A percentile compares a stretch with the other conserved stretches of the same genome.
These are phyloP conservation scores for Drosophila maculinotata DNA, from an alignment of 2,888 invertebrate genomes.

Conservation along the genomic window DNA sequence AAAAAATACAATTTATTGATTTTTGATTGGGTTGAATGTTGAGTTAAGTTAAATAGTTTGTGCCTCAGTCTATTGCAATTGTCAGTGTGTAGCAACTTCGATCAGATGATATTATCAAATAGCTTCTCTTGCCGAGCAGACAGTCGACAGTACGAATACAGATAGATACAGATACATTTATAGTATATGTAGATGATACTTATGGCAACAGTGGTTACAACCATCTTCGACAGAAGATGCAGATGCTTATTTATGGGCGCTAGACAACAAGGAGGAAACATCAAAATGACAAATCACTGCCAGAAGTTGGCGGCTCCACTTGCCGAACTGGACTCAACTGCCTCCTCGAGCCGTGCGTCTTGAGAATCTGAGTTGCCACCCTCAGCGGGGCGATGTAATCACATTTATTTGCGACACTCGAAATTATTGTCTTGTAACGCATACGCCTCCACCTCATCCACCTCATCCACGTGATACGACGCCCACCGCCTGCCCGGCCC, in stretches of 20 bases:
- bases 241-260: conserved; percentile 68
- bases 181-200: conserved; percentile 26
- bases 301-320: conserved; percentile 22
- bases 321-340: background rate
- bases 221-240: conserved; percentile 45
- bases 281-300: conserved; percentile 74
- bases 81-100: conserved; percentile 19
- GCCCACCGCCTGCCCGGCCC: background rate
- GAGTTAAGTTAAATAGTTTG: no score
- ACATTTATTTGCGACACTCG: conserved; percentile 77
- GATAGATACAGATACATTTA: conserved; percentile 21
- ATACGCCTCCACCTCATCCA: conserved; percentile 50
- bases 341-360: conserved; percentile 2
- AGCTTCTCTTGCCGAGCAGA: conserved; percentile 1
- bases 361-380: conserved; percentile 23
- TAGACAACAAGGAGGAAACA: conserved; percentile 40
- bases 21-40: no score
- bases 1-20: no score
- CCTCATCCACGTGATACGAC: conserved; percentile 10
- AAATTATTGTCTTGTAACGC: conserved; percentile 74
- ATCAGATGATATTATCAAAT: background rate
- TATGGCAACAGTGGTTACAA: conserved; percentile 10
- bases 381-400: conserved; percentile 60
- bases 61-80: no score
- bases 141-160: conserved; percentile 8